Evolutionary conservation across 2,797 vertebrate species (phyloP), one percentile per base, ranked within the genome.

Genomic region (Agapornis canus): DNA sequence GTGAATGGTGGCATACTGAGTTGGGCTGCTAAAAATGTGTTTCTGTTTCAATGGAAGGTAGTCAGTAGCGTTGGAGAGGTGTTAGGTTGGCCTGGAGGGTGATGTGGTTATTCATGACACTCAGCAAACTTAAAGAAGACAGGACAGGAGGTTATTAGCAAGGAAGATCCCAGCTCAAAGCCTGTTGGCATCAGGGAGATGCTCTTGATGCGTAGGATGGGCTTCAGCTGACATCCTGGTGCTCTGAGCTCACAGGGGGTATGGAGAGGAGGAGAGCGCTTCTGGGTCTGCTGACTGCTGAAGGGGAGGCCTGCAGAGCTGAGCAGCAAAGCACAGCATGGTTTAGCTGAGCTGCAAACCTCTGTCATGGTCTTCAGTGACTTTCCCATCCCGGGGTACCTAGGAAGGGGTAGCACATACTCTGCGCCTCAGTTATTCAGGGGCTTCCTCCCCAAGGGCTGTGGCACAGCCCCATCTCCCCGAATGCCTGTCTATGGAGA

Each of bases 211-310:
- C 0, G 0, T 25, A 9, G 83, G 47, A 31, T 9, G 40, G 45
- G 26, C n/a, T 52, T 12, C 2, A 5, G 31, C 27, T 8, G 65
- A 5, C 1, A 8, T 11, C 10, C 17, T 6, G 27, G 48, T 1
- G 4, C 6, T 10, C 35, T 1, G 8, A 35, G 54, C 35, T 39
- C 23, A 13, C 2, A 27, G 1, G 8, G 32, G 40, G 18, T 4
- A 1, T 2, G 0, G 48, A 48, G 43, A n/a, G 60, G 64, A 9
- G 64, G 29, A 70, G 27, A 8, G 5, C 1, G 1, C 48, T 22
- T n/a, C 52, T 15, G 27, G 10, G 2, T 27, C 26, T 14, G 48
- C 22, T 43, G 31, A 18, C 14, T 3, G 2, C 7, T 7, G 45
- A n/a, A 39, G 43, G 18, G 56, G 32, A 49, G 13, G 11, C 54